A percentile compares a stretch with the other conserved stretches of the same genome.
Conservation (phyloP, 2,797 vertebrate genomes). For the Mormyrus proboscirostris region DNA sequence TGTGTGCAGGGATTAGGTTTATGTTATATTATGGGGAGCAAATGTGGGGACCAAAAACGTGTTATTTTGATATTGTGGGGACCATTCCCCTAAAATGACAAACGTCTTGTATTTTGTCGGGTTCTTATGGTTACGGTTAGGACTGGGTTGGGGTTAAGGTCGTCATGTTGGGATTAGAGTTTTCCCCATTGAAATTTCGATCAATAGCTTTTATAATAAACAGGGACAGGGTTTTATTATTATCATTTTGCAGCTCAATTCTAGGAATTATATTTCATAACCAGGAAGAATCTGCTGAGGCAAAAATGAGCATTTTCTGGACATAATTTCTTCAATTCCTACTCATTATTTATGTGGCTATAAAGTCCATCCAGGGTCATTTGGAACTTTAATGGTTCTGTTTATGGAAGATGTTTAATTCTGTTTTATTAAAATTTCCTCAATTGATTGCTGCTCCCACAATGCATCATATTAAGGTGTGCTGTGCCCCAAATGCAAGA, state of each 20-base stretch:
- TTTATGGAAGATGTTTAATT: neutral
- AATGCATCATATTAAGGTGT: neutral
- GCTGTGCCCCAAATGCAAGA: conserved; percentile 7
- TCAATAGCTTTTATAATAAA: neutral
- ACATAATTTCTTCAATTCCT: neutral
- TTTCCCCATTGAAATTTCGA: neutral
- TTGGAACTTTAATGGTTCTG: neutral
- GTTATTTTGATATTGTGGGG: neutral
- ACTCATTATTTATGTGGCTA: neutral
- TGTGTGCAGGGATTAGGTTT: neutral
- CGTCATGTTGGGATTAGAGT: neutral
- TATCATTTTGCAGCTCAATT: neutral
- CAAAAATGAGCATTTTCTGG: neutral
- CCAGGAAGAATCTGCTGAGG: neutral
- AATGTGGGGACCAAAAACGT: no score
- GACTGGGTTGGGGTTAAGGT: neutral
- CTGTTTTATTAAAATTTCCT: neutral
- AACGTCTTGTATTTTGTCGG: neutral
- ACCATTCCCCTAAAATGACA: neutral
- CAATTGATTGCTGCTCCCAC: neutral
- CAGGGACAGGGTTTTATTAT: neutral
- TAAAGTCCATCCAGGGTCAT: neutral
- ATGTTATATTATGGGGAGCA: neutral
- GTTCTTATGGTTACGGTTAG: neutral
- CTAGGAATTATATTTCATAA: neutral